Conservation (phyloP, 1,140 invertebrate genomes). For the Mizuhopecten yessoensis region DNA sequence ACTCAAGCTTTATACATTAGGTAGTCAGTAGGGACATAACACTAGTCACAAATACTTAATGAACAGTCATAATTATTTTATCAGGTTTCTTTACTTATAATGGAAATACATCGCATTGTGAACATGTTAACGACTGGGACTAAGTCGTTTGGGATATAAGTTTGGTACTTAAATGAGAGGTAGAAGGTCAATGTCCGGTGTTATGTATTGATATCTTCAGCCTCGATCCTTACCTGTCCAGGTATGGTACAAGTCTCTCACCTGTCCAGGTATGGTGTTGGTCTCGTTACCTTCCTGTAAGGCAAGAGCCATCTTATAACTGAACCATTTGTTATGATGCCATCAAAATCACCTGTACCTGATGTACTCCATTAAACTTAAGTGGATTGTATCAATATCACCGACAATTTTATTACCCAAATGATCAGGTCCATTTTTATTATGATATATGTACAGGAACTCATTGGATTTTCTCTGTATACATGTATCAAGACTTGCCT, state of each 20-base stretch:
- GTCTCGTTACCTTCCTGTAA: not conserved
- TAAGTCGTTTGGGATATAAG: not conserved
- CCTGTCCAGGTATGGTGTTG: not conserved
- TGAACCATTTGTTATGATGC: not conserved
- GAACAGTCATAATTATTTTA: not conserved
- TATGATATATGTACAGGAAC: not conserved
- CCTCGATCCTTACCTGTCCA: not conserved
- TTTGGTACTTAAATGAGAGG: not conserved
- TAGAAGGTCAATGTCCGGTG: not conserved
- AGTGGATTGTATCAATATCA: not conserved
- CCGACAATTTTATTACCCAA: not conserved
- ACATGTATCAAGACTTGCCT: no score
- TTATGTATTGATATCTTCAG: not conserved
- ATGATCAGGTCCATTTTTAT: not conserved
- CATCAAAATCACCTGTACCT: not conserved
- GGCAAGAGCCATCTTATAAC: not conserved
- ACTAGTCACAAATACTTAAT: not conserved
- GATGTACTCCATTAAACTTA: not conserved
- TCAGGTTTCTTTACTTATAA: not conserved
- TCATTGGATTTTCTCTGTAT: not conserved
- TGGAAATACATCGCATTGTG: not conserved
- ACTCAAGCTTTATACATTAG: not conserved
- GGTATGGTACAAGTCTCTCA: not conserved
- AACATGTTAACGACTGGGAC: not conserved
- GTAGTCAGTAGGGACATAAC: not conserved